A percentile compares a stretch with the other conserved stretches of the same genome.
Conservation (phyloP, 2,113 vertebrate genomes). For the Varanus komodoensis region DNA sequence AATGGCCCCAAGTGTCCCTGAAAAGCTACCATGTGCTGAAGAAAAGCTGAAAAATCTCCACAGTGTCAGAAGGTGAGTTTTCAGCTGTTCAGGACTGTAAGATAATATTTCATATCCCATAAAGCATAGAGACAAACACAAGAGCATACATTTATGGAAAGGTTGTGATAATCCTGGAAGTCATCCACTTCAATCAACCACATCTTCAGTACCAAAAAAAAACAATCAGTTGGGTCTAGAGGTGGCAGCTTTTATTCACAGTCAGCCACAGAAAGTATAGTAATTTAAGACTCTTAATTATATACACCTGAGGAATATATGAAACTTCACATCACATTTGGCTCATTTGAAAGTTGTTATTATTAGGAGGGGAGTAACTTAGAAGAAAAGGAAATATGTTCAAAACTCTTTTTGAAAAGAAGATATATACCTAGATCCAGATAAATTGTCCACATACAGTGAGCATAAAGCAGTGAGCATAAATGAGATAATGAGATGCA, state of each 20-base stretch:
- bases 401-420: conserved; percentile 49
- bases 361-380: conserved; percentile 17
- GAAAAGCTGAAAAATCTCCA: conserved; percentile 82
- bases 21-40: conserved; percentile 83
- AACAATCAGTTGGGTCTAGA: conserved; percentile 61
- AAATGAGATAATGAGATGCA: background rate
- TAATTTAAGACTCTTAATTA: conserved; percentile 64
- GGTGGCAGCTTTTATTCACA: conserved; percentile 68
- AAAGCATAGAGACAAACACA: conserved; percentile 77
- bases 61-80: conserved; percentile 85
- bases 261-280: conserved; percentile 52
- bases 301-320: conserved; percentile 45
- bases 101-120: conserved; percentile 78
- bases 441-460: background rate
- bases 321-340: conserved; percentile 76
- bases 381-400: conserved; percentile 36
- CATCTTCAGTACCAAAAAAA: conserved; percentile 63
- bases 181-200: conserved; percentile 67
- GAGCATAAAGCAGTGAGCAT: background rate
- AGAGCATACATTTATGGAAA: conserved; percentile 66
- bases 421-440: background rate
- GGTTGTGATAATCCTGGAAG: conserved; percentile 67
- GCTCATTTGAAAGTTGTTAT: conserved; percentile 66
- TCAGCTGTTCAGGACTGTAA: conserved; percentile 93
- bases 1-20: conserved; percentile 75